Evolutionary conservation across 1,140 invertebrate species (phyloP).

Genomic region (Apis dorsata): DNA sequence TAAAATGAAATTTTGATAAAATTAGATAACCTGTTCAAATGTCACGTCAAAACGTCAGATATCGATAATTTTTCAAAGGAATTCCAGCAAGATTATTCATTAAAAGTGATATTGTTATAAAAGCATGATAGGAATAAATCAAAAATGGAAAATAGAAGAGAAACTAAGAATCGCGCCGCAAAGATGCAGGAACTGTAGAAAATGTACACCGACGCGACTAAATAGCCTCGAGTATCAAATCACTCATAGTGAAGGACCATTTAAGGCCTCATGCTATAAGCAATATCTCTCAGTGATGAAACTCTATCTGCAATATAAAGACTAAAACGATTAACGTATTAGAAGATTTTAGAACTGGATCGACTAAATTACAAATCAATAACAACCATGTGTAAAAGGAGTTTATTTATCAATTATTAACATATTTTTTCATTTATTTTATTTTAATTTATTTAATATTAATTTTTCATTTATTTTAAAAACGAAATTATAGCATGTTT

Average conservation of each 20-base stretch:
- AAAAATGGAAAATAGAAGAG: conserved; percentile 54
- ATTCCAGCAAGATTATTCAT: conserved; percentile 12
- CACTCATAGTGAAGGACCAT: conserved; percentile 62
- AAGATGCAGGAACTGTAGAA: conserved; percentile 59
- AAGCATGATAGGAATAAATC: conserved; percentile 21
- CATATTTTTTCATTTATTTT: not conserved
- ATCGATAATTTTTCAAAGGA: conserved; percentile 25
- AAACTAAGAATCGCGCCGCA: conserved; percentile 49
- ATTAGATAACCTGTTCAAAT: not conserved
- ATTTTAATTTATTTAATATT: too few relatives aligned
- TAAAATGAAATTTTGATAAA: not conserved
- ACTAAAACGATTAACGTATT: conserved; percentile 62
- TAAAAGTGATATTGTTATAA: conserved; percentile 53
- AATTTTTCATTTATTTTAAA: too few relatives aligned
- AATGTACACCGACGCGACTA: conserved; percentile 50
- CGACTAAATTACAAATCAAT: conserved; percentile 23
- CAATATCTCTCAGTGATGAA: conserved; percentile 63
- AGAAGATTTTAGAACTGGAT: conserved; percentile 50
- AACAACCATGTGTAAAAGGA: not conserved
- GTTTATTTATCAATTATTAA: conserved; percentile 6
- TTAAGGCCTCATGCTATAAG: conserved; percentile 63
- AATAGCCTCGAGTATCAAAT: conserved; percentile 63
- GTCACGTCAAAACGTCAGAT: not conserved
- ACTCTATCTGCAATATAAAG: conserved; percentile 62
- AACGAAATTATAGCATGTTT: conserved; percentile 30